phyloP scores from a whole-genome alignment of 2,888 invertebrate species.

The Archaeoteleia sp. region DNA sequence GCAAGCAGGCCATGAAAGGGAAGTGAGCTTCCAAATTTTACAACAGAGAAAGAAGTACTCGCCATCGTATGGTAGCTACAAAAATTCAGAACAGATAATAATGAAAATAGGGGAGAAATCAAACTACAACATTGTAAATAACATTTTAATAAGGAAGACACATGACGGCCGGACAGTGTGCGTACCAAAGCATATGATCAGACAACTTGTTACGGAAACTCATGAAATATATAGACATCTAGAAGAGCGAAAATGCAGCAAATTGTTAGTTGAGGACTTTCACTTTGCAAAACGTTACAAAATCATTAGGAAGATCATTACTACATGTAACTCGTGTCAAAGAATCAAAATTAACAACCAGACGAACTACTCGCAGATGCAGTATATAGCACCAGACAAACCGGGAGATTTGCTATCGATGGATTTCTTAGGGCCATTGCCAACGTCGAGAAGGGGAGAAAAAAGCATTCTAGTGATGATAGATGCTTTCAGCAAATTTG shows the following conservation, averaged over 20 bases:
- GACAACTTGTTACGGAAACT: too few species aligned
- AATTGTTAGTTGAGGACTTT: not conserved
- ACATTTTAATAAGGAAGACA: too few species aligned
- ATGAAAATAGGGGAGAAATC: too few species aligned
- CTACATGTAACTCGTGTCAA: slow-evolving; percentile 9
- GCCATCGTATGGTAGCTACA: not conserved
- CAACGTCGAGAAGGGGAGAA: slow-evolving; percentile 5
- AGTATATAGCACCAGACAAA: not conserved
- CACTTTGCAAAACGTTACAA: too few species aligned
- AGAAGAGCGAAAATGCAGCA: not conserved
- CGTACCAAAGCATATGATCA: too few species aligned
- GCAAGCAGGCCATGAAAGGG: not conserved
- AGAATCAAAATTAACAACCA: not conserved
- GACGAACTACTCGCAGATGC: not conserved
- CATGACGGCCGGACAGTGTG: too few species aligned
- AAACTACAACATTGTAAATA: not conserved
- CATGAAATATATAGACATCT: too few species aligned
- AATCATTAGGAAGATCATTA: too few species aligned
- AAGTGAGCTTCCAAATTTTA: not conserved
- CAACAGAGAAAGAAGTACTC: not conserved
- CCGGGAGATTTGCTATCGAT: slow-evolving; percentile 23
- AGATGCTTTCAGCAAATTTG: slow-evolving; percentile 24
- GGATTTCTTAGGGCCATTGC: slow-evolving; percentile 36
- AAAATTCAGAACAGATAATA: too few species aligned
- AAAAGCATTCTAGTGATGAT: slow-evolving; percentile 21